Conservation (phyloP, 1,140 invertebrate genomes). For the Danaus plexippus region DNA sequence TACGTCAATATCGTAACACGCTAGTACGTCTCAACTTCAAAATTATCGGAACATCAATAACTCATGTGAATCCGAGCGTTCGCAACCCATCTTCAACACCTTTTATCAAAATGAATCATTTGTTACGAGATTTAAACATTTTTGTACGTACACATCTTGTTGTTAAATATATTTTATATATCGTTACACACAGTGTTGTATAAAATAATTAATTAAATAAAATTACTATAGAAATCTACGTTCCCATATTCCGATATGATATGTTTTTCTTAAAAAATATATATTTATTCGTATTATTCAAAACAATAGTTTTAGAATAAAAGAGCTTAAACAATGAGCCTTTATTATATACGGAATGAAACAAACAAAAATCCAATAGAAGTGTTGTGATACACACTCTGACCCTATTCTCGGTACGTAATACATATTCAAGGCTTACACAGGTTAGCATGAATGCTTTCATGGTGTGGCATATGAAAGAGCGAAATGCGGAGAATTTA, state of each 20-base stretch:
- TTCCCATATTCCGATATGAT: too few species aligned
- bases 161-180: neutral
- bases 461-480: constrained; percentile 20
- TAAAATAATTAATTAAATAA: too few species aligned
- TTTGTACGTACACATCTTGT: neutral
- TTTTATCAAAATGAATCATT: constrained; percentile 8
- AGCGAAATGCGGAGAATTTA: constrained; percentile 25
- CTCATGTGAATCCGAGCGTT: constrained; percentile 16
- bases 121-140: constrained; percentile 1
- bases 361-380: too few species aligned
- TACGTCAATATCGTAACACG: too few species aligned
- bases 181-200: too few species aligned
- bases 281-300: too few species aligned
- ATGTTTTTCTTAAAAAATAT: too few species aligned
- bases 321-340: too few species aligned
- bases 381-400: too few species aligned
- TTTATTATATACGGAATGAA: too few species aligned
- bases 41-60: constrained; percentile 22
- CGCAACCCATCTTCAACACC: constrained; percentile 11
- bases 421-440: constrained; percentile 8
- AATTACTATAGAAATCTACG: too few species aligned
- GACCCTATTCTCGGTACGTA: constrained; percentile 3
- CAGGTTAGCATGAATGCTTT: constrained; percentile 10
- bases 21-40: constrained; percentile 2
- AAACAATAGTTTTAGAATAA: too few species aligned